phyloP scores from a whole-genome alignment of 2,888 invertebrate species.

The Eristalis arbustorum region DNA sequence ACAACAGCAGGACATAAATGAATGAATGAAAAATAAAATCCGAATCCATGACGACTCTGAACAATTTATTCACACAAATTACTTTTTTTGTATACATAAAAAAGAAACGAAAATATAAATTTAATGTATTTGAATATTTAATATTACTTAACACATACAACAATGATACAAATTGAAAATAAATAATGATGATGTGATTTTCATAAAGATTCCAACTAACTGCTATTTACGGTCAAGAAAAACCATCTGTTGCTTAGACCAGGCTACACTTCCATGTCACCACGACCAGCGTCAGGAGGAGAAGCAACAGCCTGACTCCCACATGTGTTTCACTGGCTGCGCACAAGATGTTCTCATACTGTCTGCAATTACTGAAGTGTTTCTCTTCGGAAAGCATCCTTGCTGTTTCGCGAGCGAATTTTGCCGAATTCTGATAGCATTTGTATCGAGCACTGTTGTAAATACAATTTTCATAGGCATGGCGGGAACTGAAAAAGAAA shows the following conservation, averaged over 20 bases:
- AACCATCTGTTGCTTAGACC: neutral
- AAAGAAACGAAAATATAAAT: neutral
- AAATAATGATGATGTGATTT: neutral
- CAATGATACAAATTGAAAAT: neutral
- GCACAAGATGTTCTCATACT: conserved; percentile 76
- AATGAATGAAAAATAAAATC: no score
- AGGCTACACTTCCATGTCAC: neutral
- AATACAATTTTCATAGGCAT: conserved; percentile 79
- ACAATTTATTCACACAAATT: no score
- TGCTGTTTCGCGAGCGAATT: conserved; percentile 78
- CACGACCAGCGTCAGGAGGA: neutral
- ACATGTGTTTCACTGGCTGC: conserved; percentile 37
- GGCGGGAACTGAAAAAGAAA: conserved; percentile 76
- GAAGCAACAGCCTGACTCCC: neutral
- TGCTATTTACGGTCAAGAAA: neutral
- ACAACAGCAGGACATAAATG: no score
- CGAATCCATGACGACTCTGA: no score
- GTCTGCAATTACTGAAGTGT: conserved; percentile 78
- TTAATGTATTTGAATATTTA: neutral
- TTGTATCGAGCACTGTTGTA: conserved; percentile 79
- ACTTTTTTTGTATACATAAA: neutral
- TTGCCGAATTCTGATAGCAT: conserved; percentile 78
- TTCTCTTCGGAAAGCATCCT: conserved; percentile 79
- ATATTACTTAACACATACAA: neutral
- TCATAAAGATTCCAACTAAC: neutral